Base-by-base conservation (phyloP, 2,797 vertebrate species). In the Distichodus sexfasciatus region DNA sequence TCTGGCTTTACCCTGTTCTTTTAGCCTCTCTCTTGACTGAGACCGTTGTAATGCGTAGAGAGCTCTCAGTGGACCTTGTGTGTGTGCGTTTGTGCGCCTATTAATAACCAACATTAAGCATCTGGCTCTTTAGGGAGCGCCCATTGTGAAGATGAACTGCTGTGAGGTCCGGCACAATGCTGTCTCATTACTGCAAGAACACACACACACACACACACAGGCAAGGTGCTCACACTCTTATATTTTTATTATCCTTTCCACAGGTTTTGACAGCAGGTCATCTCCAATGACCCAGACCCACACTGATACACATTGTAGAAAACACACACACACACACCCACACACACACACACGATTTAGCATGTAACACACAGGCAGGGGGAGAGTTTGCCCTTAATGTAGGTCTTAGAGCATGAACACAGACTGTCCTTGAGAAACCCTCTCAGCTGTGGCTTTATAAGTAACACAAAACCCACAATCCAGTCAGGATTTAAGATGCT, bases 81-180 rank as follows among this genome's bases (percentile, higher is more conserved):
- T 36, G 46, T 29, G 40, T 50, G 12, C 12, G 33, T 26, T 23
- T 69, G 51, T 29, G 15, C 73, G 67, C 69, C 57, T 72, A 67
- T 72, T 75, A 77, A 54, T 75, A 77, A 54, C 69, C 72, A 60
- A 29, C 75, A 76, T 75, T 67, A 70, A 53, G 61, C 46, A 59
- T 63, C 48, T 50, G 61, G 60, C 60, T 75, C 78, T 72, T 38
- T 69, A 53, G 76, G 61, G 73, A 75, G 61, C 73, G 66, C 24
- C 69, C 64, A 73, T 75, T 76, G 73, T 78, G 55, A 75, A 78
- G 73, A 75, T 78, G 61, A 78, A 78, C 66, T 70, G 40, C 73
- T 75, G 73, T 75, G 76, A 70, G 76, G 73, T 76, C 76, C 61
- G 62, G 50, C 57, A 72, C 61, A 70, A 58, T 72, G 66, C 55